These are phyloP conservation scores for Archocentrus centrarchus DNA, from an alignment of 2,113 vertebrate genomes.

Conservation along the genomic window DNA sequence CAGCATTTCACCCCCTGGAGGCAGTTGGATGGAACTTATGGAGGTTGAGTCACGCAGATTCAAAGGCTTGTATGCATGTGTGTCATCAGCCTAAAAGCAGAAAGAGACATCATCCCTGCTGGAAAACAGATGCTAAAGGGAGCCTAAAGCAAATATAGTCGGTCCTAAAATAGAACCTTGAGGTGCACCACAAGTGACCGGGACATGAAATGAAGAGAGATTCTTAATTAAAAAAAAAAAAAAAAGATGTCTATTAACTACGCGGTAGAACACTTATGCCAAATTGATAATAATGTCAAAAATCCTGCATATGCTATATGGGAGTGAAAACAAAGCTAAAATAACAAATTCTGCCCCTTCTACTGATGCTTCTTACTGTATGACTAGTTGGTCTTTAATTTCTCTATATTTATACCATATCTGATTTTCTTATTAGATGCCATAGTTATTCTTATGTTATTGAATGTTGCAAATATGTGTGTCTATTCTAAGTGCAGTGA, in stretches of 20 bases:
- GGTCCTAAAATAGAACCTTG: neutral
- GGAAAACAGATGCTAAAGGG: neutral
- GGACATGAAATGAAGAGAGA: neutral
- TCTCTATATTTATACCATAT: neutral
- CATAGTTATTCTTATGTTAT: neutral
- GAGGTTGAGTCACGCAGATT: neutral
- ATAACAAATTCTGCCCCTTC: neutral
- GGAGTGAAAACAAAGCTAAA: neutral
- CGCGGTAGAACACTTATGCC: neutral
- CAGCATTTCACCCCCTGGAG: neutral
- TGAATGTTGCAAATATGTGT: neutral
- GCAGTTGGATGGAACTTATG: neutral
- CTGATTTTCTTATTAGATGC: neutral
- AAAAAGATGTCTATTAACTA: neutral
- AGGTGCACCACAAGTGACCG: neutral
- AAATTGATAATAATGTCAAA: neutral
- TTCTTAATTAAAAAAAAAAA: neutral
- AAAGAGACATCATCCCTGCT: neutral
- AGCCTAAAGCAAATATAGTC: neutral
- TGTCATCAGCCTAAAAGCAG: neutral
- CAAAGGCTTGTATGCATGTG: neutral
- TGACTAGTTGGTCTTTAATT: neutral
- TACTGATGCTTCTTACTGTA: neutral
- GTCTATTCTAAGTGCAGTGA: neutral
- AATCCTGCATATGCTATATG: no score